Base-by-base conservation (phyloP, 2,113 vertebrate genomes). In the Platysternon megacephalum region DNA sequence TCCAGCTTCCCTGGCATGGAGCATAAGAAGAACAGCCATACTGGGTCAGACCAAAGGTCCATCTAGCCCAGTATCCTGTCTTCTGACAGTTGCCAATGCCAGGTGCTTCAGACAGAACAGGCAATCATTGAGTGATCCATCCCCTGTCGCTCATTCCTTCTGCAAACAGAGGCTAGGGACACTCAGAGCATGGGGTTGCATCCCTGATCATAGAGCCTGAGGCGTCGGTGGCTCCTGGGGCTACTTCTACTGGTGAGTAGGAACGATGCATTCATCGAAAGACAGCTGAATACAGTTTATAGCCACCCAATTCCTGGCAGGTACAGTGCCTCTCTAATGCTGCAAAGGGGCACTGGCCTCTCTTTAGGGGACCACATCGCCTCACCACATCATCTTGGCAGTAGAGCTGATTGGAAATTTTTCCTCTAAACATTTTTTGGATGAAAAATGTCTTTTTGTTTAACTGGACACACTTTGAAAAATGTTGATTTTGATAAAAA, bases 251-350 rank as follows among this genome's bases (percentile, higher is more conserved):
- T 24, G 19, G 72, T 22, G 24, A 89, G 24, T 35, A 39, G 56
- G 89, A 93, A 88, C 95, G 48, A 91, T 56, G 52, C 17, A 11
- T 91, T 46, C 72, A 32, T 22, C 52, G 32, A 58, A 93, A 91
- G 32, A 42, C 0, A 0, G 84, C 72, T 49, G 78, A 86, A 88
- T 65, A 72, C 0, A 4, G 12, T 4, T 85, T 79, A 76, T 44
- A 12, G 22, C 42, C 39, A 65, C 28, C 52, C 78, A 8, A 84
- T 95, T 97, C 95, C 79, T 58, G 28, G 28, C 56, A 58, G 28
- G 5, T 13, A 58, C 56, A 58, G 12, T 58, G 56, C 56, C 28
- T 58, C 32, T 65, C 32, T 65, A 16, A 35, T 65, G 32, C 32
- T 65, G 32, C 61, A 35, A 17, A 39, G n/a, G 17, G 65, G n/a